A percentile compares a stretch with the other conserved stretches of the same genome.
phyloP scores from a whole-genome alignment of 2,888 invertebrate species.

The Sialis lutaria region DNA sequence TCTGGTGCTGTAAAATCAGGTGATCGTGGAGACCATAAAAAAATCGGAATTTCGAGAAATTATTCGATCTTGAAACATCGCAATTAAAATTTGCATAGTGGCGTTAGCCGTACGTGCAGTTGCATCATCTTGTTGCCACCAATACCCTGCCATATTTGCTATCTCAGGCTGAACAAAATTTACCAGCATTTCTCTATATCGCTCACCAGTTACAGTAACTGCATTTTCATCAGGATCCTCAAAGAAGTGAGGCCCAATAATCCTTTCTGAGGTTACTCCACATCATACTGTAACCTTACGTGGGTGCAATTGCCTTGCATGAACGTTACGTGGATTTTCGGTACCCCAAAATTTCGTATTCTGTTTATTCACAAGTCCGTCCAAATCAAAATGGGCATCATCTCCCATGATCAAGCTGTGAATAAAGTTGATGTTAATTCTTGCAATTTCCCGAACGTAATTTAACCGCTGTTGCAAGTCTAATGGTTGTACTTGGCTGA shows the following conservation, averaged over 20 bases:
- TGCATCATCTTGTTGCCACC: background rate
- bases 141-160: background rate
- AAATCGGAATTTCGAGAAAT: background rate
- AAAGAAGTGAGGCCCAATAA: background rate
- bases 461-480: too few relatives aligned
- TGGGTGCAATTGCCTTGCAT: background rate
- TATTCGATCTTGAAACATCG: background rate
- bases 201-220: too few relatives aligned
- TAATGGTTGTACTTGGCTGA: too few relatives aligned
- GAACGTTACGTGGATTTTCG: background rate
- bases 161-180: too few relatives aligned
- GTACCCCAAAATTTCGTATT: constrained; percentile 1
- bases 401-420: too few relatives aligned
- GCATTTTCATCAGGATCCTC: too few relatives aligned
- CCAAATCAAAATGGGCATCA: too few relatives aligned
- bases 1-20: too few relatives aligned
- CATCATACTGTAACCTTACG: background rate
- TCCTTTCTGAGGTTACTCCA: background rate
- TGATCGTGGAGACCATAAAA: background rate
- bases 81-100: background rate
- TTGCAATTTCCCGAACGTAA: too few relatives aligned
- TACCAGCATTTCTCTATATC: too few relatives aligned
- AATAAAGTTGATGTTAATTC: too few relatives aligned
- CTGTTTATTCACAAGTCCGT: background rate
- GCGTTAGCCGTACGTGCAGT: background rate